These are phyloP conservation scores for Delichon dasypus DNA, from an alignment of 2,797 vertebrate species.

Conservation along the genomic window DNA sequence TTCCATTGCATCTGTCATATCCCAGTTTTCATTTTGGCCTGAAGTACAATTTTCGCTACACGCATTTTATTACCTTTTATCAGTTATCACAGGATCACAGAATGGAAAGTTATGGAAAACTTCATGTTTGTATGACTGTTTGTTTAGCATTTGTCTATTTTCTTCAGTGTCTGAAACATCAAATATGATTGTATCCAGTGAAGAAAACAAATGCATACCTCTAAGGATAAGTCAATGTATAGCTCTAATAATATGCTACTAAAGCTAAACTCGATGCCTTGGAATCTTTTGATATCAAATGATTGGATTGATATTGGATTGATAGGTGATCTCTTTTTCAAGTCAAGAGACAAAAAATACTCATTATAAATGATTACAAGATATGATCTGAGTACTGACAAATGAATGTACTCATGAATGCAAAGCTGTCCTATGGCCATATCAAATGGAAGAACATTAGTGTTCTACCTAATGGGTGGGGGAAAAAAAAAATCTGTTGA, in stretches of 20 bases:
- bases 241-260: not conserved
- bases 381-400: not conserved
- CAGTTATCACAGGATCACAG: not conserved
- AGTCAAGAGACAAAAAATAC: not conserved
- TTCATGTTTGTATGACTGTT: not conserved
- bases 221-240: not conserved
- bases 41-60: not conserved
- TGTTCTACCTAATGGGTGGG: not conserved
- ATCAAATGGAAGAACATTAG: not conserved
- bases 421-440: not conserved
- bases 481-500: not conserved
- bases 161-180: not conserved
- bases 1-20: not conserved
- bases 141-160: not conserved
- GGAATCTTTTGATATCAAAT: not conserved
- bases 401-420: not conserved
- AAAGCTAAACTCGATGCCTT: not conserved
- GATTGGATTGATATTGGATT: not conserved
- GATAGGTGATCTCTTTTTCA: not conserved
- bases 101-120: not conserved
- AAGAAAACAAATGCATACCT: not conserved
- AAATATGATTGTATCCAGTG: not conserved
- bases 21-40: not conserved
- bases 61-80: not conserved
- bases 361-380: not conserved